Conservation (phyloP, 2,113 vertebrate species). For the Campylomormyrus numenius region DNA sequence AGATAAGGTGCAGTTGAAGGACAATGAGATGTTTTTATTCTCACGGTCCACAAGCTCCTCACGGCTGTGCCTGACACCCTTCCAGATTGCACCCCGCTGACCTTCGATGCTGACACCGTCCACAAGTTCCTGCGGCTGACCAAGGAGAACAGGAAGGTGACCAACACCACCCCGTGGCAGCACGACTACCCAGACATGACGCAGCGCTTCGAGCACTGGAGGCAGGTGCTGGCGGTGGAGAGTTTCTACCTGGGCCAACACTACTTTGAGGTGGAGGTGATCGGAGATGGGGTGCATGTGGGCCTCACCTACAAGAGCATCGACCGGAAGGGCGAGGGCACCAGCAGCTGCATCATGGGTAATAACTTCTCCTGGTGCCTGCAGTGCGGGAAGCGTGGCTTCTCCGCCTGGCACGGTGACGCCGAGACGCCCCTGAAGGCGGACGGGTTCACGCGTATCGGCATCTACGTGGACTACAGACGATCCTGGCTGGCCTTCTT, state of each 20-base stretch:
- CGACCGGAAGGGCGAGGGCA: conserved; percentile 59
- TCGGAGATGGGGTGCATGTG: conserved; percentile 60
- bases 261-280: conserved; percentile 68
- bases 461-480: conserved; percentile 62
- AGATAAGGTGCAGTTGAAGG: neutral
- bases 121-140: conserved; percentile 77
- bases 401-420: conserved; percentile 71
- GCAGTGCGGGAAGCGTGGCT: conserved; percentile 66
- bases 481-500: conserved; percentile 61
- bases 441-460: conserved; percentile 55
- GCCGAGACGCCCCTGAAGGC: conserved; percentile 55
- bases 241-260: conserved; percentile 70
- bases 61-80: neutral
- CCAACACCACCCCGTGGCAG: conserved; percentile 73
- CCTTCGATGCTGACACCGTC: conserved; percentile 52
- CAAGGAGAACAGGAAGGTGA: conserved; percentile 65
- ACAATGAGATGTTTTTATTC: neutral
- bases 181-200: conserved; percentile 63
- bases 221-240: conserved; percentile 63
- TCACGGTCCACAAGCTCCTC: neutral
- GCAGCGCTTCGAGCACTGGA: conserved; percentile 63
- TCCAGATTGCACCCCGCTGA: conserved; percentile 56
- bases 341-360: conserved; percentile 63
- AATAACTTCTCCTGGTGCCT: conserved; percentile 74
- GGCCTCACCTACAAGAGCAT: conserved; percentile 69